These are phyloP conservation scores for Ageneiosus marmoratus DNA, from an alignment of 2,113 vertebrate species.

Conservation along the genomic window DNA sequence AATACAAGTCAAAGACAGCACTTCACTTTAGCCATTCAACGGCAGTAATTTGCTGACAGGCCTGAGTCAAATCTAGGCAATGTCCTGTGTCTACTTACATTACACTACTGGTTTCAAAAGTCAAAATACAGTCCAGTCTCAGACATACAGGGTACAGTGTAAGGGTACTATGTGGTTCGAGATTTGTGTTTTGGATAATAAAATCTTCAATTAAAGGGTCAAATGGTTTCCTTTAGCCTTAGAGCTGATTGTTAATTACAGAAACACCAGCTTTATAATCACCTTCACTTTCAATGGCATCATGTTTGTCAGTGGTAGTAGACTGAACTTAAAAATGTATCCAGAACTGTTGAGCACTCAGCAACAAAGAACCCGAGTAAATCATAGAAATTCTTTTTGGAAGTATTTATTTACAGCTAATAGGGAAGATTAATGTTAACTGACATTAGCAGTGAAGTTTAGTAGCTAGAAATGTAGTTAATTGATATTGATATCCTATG, in stretches of 20 bases:
- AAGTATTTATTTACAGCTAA: background rate
- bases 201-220: background rate
- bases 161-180: background rate
- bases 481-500: too few relatives aligned
- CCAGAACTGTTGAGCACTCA: background rate
- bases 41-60: background rate
- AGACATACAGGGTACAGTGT: background rate
- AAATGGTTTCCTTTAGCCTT: background rate
- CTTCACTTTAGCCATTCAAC: background rate
- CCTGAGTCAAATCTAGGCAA: background rate
- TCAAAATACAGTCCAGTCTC: background rate
- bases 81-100: background rate
- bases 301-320: too few relatives aligned
- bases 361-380: background rate
- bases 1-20: slow-evolving; percentile 19
- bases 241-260: background rate
- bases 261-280: background rate
- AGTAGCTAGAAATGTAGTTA: background rate
- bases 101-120: background rate
- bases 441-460: background rate
- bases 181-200: background rate
- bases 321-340: background rate
- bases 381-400: background rate
- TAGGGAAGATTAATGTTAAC: background rate
- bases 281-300: background rate